Base-by-base conservation (phyloP, 2,113 vertebrate genomes). In the Anolis sagrei region DNA sequence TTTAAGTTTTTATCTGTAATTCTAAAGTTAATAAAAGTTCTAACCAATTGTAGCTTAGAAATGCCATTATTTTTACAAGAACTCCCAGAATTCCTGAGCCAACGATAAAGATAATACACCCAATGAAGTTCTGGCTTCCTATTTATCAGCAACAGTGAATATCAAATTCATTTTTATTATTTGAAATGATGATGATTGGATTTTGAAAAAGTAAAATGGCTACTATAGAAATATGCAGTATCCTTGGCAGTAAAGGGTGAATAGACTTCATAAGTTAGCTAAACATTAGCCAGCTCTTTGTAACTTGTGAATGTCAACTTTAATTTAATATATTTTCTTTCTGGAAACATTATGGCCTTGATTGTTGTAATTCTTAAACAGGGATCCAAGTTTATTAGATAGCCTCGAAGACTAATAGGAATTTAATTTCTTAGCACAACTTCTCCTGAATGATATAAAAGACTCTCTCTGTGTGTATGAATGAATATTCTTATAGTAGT, bases 371-470 rank as follows among this genome's bases (percentile, higher is more conserved):
- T 81, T 84, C 64, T 70, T 16, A 79, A 88, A 69, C 72, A 0
- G 5, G 27, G 73, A 87, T 66, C 85, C 39, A 84, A 48, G 0
- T 16, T 70, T n/a, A 78, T 25, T 75, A n/a, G 51, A 29, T 16
- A 81, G 88, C 13, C 13, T 81, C 54, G 72, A 86, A 5, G 39
- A 5, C 68, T 79, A 74, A 9, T 13, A 78, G 39, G 76, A 10
- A 13, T 86, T 89, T 86, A 83, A 69, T 82, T 89, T 85, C 66
- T 83, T 69, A 82, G 8, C n/a, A 83, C 58, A 13, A 36, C 27
- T 83, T 82, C 48, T 83, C 72, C n/a, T 85, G 6, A 81, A 54
- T 79, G 16, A 44, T 81, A 44, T 78, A 73, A 62, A 73, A 61
- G 76, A 64, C 32, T 10, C 62, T 14, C 83, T 23, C 3, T 44